Conservation (phyloP, 2,113 vertebrate species). For the Pedetes capensis region DNA sequence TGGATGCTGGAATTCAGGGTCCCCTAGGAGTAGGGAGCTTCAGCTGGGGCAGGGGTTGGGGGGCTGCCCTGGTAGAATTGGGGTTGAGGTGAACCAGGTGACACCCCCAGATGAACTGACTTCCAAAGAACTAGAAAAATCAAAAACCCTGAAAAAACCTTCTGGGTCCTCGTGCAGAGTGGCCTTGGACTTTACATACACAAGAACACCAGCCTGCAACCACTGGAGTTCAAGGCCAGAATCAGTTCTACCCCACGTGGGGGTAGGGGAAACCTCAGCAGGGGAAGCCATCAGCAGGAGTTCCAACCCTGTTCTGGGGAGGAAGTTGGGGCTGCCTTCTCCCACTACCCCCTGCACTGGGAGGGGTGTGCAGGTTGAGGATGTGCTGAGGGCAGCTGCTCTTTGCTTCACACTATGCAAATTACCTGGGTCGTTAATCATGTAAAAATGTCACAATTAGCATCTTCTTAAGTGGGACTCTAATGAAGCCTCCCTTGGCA, state of each 20-base stretch:
- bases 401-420: constrained; percentile 81
- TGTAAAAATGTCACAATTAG: constrained; percentile 86
- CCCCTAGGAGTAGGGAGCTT: neutral
- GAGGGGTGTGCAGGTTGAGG: constrained; percentile 53
- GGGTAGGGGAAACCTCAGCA: neutral
- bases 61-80: neutral
- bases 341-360: neutral
- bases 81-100: neutral
- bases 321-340: constrained; percentile 52
- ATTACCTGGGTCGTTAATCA: constrained; percentile 85
- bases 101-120: neutral
- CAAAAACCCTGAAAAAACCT: neutral
- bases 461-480: constrained; percentile 83
- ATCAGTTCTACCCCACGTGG: too few relatives aligned
- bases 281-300: neutral
- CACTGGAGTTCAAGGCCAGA: too few relatives aligned
- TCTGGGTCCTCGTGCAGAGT: neutral
- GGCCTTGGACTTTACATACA: neutral
- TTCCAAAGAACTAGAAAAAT: neutral
- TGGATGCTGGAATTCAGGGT: neutral
- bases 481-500: constrained; percentile 82
- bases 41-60: neutral
- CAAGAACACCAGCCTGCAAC: neutral
- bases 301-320: constrained; percentile 3
- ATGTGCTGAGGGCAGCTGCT: constrained; percentile 77